Base-by-base conservation (phyloP, 2,888 invertebrate species). In the Sarcophaga carnaria region DNA sequence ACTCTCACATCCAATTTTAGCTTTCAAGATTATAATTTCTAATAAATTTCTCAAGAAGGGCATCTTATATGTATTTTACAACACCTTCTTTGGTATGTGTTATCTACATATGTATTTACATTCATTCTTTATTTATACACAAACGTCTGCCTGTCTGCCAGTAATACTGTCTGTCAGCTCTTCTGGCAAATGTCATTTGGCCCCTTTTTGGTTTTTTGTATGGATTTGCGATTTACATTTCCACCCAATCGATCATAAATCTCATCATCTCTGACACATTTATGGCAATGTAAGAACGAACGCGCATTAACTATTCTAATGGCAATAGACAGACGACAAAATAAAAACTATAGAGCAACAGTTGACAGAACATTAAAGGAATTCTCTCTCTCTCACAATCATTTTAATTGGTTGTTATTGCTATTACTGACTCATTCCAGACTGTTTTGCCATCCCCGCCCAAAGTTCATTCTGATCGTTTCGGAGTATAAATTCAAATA, bases 241-340 rank as follows among this genome's bases (percentile, higher is more conserved):
- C 88, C 86, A 88, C 79, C 60, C 88, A 88, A 89, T 90, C 89
- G 90, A 90, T 92, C 92, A 90, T 91, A 91, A 91, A 91, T 91
- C 89, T 91, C 89, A 81, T 85, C 83, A 87, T 83, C 62, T 82
- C 76, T 77, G 83, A 80, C 80, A 86, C 67, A 75, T 83, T 78
- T 81, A 81, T 83, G 81, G 63, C 78, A 80, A 82, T 37, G 37
- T 10, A 37, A 2, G 37, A 66, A 81, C 63, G 79, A 83, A 80
- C 64, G 75, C 72, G 77, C 78, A 59, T 64, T 79, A 45, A 14
- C 17, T 20, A 79, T 64, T 75, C 45, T 74, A 62, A 79, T 12
- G 63, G 63, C 14, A n/a, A 83, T 8, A 78, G n/a, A 45, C 14
- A 17, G 20, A 69, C 8, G 12, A 47, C 45, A 45, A 20, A 47